Evolutionary conservation across 2,888 invertebrate species (phyloP).

Genomic region (Noctuana brunneofusca): DNA sequence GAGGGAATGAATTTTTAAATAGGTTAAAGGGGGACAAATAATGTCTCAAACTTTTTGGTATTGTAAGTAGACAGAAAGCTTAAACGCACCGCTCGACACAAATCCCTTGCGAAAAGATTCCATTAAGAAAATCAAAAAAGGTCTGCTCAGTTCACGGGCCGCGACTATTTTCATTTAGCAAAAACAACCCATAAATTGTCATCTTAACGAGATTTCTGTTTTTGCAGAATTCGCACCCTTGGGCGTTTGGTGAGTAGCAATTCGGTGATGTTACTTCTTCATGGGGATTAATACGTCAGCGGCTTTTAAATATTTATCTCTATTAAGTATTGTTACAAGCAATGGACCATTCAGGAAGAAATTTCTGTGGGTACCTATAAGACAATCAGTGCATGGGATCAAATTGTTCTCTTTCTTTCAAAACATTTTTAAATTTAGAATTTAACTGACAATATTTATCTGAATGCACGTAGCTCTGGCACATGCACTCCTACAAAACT

Average conservation of each 20-base stretch:
- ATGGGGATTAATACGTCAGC: constrained; percentile 59
- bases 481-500: no score
- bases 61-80: constrained; percentile 65
- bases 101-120: constrained; percentile 81
- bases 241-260: constrained; percentile 63
- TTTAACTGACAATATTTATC: not conserved
- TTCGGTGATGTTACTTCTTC: constrained; percentile 55
- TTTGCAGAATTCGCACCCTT: constrained; percentile 78
- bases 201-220: constrained; percentile 83
- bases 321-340: constrained; percentile 29
- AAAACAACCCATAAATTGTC: constrained; percentile 84
- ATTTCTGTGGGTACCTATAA: no score
- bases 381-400: no score
- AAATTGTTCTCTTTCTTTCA: no score
- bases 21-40: constrained; percentile 19
- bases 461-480: not conserved
- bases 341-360: not conserved
- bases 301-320: constrained; percentile 32
- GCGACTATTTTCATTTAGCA: constrained; percentile 83
- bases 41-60: constrained; percentile 42
- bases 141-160: constrained; percentile 75
- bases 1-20: not conserved
- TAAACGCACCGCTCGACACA: constrained; percentile 73
- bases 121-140: constrained; percentile 83
- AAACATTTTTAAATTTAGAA: no score